Percentiles rank a stretch among this genome's conserved stretches.
Evolutionary conservation across 1,140 invertebrate species (phyloP).

Genomic region (Onthophagus taurus): DNA sequence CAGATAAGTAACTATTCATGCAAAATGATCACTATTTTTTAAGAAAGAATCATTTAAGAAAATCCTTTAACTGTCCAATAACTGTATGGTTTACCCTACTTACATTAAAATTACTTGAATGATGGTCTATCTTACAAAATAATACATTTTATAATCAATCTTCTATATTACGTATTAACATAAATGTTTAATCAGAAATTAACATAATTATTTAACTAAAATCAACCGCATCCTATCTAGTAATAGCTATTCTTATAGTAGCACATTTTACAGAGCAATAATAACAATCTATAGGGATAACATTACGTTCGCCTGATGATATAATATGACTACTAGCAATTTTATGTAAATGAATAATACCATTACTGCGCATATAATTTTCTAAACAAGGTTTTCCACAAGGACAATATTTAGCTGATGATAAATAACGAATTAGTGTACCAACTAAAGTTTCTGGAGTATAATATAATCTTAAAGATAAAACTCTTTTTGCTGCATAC

Average conservation of each 20-base stretch:
- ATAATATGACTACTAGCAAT: constrained; percentile 38
- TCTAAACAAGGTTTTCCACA: constrained; percentile 51
- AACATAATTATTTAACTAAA: too few relatives aligned
- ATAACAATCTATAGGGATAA: constrained; percentile 47
- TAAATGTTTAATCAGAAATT: too few relatives aligned
- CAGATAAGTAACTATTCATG: too few relatives aligned
- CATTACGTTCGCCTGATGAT: constrained; percentile 34
- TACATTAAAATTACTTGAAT: too few relatives aligned
- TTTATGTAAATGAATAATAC: constrained; percentile 36
- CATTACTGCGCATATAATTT: constrained; percentile 36
- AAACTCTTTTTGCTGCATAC: constrained; percentile 22
- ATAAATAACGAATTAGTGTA: constrained; percentile 49
- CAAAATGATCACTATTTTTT: too few relatives aligned
- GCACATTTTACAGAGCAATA: constrained; percentile 50
- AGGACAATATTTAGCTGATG: constrained; percentile 49
- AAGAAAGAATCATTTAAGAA: too few relatives aligned
- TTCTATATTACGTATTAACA: too few relatives aligned
- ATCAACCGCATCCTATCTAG: constrained; percentile 36
- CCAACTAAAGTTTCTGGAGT: constrained; percentile 47
- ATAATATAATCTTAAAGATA: constrained; percentile 41
- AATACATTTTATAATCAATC: too few relatives aligned
- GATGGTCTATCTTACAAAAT: too few relatives aligned
- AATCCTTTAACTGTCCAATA: too few relatives aligned
- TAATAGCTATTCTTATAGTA: constrained; percentile 25
- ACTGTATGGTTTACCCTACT: too few relatives aligned